Base-by-base conservation (phyloP, 2,888 invertebrate species). In the Eudemis profundana region DNA sequence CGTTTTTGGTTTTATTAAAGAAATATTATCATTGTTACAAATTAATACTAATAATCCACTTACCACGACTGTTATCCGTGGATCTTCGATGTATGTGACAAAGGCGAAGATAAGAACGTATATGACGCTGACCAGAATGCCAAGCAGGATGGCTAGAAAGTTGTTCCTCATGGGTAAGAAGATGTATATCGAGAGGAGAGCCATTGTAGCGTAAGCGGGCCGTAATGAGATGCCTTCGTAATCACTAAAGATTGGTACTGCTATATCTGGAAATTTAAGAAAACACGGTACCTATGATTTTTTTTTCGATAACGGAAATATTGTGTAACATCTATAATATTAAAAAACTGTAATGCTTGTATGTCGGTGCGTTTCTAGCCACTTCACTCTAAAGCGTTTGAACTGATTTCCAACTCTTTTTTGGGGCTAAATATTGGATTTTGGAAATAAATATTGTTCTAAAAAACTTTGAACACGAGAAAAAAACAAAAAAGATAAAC, bases 151-250 rank as follows among this genome's bases (percentile, higher is more conserved):
- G 0, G 96, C 95, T 68, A 96, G 90, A 68, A 94, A 93, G 78
- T 96, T 95, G 78, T 95, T 94, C 19, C 95, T 94, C 77, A 97
- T 93, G 0, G 97, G 97, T 71, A 98, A 92, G 84, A 98, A 97
- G 70, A 97, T 95, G 83, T 97, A 97, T 69, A 96, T 95, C 0
- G 96, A 95, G 56, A 98, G 93, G 1, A 97, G 91, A 1, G 96
- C 94, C 82, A 95, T 94, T 0, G 95, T 94, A 1, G 95, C 93
- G 77, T 95, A 96, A 0, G 95, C 95, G 15, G 96, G 96, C 61
- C 96, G 93, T 0, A 95, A 83, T 2, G 87, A 78, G 49, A 93
- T 87, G 29, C 92, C 93, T 69, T 89, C 88, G 12, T 88, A 83
- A 1, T 92, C 90, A 74, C 95, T 95, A 80, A 94, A 95, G 59